A percentile compares a stretch with the other conserved stretches of the same genome.
Conservation (phyloP, 2,888 invertebrate genomes). For the Gastracanthus pulcherrimus region DNA sequence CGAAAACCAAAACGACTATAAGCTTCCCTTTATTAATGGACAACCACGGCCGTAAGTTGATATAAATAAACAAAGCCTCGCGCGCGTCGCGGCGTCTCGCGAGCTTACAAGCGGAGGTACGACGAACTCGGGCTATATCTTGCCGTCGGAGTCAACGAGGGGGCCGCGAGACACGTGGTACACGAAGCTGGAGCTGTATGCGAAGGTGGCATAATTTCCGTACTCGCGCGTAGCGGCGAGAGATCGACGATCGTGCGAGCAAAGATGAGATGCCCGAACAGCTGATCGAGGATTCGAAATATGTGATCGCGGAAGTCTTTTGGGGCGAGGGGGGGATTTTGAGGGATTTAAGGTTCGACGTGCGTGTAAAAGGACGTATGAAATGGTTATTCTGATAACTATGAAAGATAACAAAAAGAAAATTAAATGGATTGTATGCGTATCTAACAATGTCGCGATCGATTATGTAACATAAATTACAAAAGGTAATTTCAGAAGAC, state of each 20-base stretch:
- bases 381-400: no score
- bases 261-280: not conserved
- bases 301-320: not conserved
- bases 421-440: no score
- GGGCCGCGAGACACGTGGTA: not conserved
- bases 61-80: not conserved
- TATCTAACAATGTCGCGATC: no score
- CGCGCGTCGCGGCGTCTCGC: not conserved
- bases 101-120: not conserved
- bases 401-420: no score
- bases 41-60: not conserved
- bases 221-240: not conserved
- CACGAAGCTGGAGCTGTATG: no score
- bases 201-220: constrained; percentile 7
- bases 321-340: not conserved
- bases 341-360: no score
- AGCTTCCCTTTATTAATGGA: not conserved
- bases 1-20: not conserved
- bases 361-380: no score
- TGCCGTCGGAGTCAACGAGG: no score
- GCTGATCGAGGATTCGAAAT: constrained; percentile 18
- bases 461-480: no score
- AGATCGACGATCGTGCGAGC: not conserved
- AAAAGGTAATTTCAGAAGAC: no score
- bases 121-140: constrained; percentile 9